These are phyloP conservation scores for Andrena dorsata DNA, from an alignment of 2,888 invertebrate genomes.

Conservation along the genomic window DNA sequence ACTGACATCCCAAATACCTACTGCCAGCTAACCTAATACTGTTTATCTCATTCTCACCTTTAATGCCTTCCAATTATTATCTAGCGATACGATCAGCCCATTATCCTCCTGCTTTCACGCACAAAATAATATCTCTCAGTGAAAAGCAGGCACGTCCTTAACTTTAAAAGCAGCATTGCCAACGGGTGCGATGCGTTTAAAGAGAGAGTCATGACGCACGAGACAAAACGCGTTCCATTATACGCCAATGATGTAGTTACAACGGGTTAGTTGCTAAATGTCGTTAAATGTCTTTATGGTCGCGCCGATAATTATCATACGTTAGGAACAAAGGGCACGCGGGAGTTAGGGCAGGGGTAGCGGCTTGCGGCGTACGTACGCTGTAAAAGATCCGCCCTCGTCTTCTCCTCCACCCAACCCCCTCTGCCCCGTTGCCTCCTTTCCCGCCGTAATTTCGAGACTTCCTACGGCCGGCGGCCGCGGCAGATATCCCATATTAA, in stretches of 20 bases:
- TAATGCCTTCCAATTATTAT: too few relatives aligned
- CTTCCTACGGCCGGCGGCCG: slow-evolving; percentile 61
- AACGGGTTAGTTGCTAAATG: slow-evolving; percentile 74
- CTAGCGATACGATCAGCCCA: too few relatives aligned
- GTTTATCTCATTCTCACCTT: too few relatives aligned
- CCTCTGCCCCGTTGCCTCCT: slow-evolving; percentile 1
- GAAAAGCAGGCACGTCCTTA: not conserved
- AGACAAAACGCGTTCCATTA: slow-evolving; percentile 72
- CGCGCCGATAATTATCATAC: slow-evolving; percentile 73
- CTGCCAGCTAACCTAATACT: too few relatives aligned
- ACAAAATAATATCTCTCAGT: too few relatives aligned
- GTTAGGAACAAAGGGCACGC: slow-evolving; percentile 58
- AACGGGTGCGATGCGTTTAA: not conserved
- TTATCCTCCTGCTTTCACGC: too few relatives aligned
- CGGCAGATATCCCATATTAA: slow-evolving; percentile 71
- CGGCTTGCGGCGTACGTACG: slow-evolving; percentile 43
- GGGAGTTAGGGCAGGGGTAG: slow-evolving; percentile 31
- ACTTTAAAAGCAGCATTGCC: not conserved
- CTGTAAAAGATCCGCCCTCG: slow-evolving; percentile 65
- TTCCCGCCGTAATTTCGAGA: slow-evolving; percentile 68
- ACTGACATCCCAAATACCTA: too few relatives aligned
- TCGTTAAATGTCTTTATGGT: slow-evolving; percentile 75
- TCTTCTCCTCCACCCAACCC: not conserved
- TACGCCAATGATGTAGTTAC: slow-evolving; percentile 72
- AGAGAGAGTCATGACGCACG: slow-evolving; percentile 61